Percentiles rank a stretch among this genome's conserved stretches.
phyloP scores from a whole-genome alignment of 64 coral and sea anemone genomes.

The Exaiptasia diaphana region DNA sequence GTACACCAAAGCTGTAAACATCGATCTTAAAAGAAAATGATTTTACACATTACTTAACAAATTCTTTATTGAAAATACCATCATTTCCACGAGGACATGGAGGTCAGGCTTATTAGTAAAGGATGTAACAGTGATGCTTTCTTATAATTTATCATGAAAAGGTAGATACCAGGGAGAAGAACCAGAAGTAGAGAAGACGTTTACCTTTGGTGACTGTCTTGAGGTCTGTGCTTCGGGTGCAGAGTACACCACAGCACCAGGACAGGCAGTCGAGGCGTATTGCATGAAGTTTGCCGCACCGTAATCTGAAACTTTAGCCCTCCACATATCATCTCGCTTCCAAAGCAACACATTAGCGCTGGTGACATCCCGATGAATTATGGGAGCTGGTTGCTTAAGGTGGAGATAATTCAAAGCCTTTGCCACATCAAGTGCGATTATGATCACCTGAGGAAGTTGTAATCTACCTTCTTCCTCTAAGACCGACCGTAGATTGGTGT shows the following conservation, averaged over 20 bases:
- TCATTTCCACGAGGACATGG: background rate
- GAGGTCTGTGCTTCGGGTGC: constrained; percentile 39
- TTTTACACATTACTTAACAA: background rate
- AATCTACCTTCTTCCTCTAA: constrained; percentile 1
- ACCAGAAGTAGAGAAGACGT: background rate
- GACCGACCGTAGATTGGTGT: constrained; percentile 7
- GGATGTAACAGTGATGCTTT: background rate
- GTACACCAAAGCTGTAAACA: constrained; percentile 9
- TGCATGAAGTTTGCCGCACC: constrained; percentile 37
- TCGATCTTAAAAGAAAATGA: background rate
- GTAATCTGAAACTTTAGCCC: constrained; percentile 53
- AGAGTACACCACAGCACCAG: constrained; percentile 34
- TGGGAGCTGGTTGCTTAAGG: constrained; percentile 9
- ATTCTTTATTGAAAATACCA: background rate
- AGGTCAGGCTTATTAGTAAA: background rate
- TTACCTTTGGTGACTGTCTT: constrained; percentile 33
- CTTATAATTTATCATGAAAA: background rate
- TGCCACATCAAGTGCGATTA: constrained; percentile 24
- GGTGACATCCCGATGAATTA: constrained; percentile 48
- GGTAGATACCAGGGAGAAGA: too few species aligned
- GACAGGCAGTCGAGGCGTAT: background rate
- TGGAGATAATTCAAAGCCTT: constrained; percentile 33
- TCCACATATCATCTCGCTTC: background rate
- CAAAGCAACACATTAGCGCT: constrained; percentile 57
- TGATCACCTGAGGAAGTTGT: background rate